Base-by-base conservation (phyloP, 2,888 invertebrate species). In the Sinohyriopsis cumingii region DNA sequence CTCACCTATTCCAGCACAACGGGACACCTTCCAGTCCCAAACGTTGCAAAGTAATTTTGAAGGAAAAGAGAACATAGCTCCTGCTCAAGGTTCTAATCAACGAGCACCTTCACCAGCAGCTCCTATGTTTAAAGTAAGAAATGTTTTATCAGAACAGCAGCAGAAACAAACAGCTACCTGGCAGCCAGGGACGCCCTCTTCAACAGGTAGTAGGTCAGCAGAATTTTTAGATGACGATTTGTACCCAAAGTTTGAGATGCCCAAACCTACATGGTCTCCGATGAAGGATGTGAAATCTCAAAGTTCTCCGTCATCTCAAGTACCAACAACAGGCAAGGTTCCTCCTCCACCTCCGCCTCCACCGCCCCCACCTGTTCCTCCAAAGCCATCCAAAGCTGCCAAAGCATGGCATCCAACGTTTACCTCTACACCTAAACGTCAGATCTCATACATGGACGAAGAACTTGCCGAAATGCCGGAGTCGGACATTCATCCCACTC, bases 161-260 rank as follows among this genome's bases (percentile, higher is more conserved):
- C 59, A 59, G 24, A 59, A 59, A 3, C 59, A 59, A 59, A 9
- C 59, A 18, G 12, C 12, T 59, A 24, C 59, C 20, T n/a, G 24
- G n/a, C 24, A 59, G 12, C 22, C 59, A 24, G 59, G 0, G 24
- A 12, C 20, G 19, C 2, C n/a, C 24, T 24, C n/a, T 59, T 24
- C 59, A 22, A 12, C 3, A n/a, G 22, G 24, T 59, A n/a, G 1
- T 59, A n/a, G 22, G 24, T 9, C 20, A 59, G 12, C 24, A 59
- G 59, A 59, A 9, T n/a, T 1, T 9, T 15, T 59, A 19, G 22
- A 59, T 9, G 15, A 59, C 15, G 59, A 24, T 59, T 24, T 22
- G 20, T 78, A 75, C 56, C 78, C 75, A 1, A 75, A 75, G 77
- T 77, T 77, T 62, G 75, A 75, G n/a, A 55, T 75, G 6, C 75